Evolutionary conservation across 2,113 vertebrate genomes (phyloP).

Genomic region (Pantherophis guttatus): DNA sequence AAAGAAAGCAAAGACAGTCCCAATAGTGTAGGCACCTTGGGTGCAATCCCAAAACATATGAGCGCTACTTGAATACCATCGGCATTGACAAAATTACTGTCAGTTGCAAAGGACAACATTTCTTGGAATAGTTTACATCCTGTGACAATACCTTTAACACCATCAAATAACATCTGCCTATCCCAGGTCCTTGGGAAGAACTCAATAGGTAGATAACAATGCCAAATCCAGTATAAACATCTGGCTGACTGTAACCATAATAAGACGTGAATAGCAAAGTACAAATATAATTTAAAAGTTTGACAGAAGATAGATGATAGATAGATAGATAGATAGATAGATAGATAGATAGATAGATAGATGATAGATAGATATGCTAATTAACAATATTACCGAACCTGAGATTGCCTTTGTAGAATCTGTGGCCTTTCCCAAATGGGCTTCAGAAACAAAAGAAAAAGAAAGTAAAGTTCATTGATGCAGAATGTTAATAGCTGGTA

Average conservation of each 20-base stretch:
- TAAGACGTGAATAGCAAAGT: not conserved
- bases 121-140: not conserved
- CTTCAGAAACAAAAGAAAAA: not conserved
- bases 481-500: not conserved
- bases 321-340: no score
- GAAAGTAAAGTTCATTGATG: no score
- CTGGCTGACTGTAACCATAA: not conserved
- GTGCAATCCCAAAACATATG: not conserved
- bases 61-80: not conserved
- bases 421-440: not conserved
- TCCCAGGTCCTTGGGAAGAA: not conserved
- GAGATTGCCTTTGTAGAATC: not conserved
- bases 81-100: not conserved
- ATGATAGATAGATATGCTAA: not conserved
- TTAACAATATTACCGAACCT: not conserved
- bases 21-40: not conserved
- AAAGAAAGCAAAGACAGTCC: not conserved
- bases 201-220: not conserved
- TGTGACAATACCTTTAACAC: not conserved
- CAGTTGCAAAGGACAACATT: not conserved
- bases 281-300: not conserved
- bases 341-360: no score
- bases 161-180: not conserved
- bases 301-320: not conserved
- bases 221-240: not conserved